Base-by-base conservation (phyloP, 2,113 vertebrate genomes). In the Phyllostomus hastatus region DNA sequence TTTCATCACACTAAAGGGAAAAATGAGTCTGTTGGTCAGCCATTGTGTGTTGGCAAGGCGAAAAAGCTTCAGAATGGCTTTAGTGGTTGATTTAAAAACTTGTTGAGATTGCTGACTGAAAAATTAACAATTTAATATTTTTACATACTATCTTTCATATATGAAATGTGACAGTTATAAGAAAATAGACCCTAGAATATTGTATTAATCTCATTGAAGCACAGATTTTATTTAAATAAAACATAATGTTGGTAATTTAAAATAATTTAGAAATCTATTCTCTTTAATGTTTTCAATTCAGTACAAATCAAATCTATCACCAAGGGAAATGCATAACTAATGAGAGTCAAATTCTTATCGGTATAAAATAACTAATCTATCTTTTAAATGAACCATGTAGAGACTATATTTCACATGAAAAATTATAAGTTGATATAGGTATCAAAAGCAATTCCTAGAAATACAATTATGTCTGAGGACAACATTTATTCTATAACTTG, bases 311-410 rank as follows among this genome's bases (percentile, higher is more conserved):
- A 93, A 95, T 52, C 57, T 88, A 88, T 90, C 75, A 89, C 35
- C 73, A 92, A 85, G 59, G 54, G 85, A 90, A 90, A 95, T 20
- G 5, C 2, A 12, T 70, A 88, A 81, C 38, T 85, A 96, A 90
- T 70, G 48, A 88, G 4, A 89, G 43, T 7, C 57, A 80, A 94
- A 92, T 88, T 43, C 43, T 82, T 81, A 82, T 64, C 41, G 88
- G 84, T 33, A 86, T 46, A 33, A 85, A 96, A 83, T n/a, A 95
- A 90, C 22, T 73, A 88, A 83, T 92, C 46, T 96, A 22, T 64
- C 54, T 95, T 94, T 91, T 91, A 92, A 96, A 70, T 94, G 93
- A 94, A 12, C 26, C 88, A 97, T 46, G 87, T 19, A 84, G 88
- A 90, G 4, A 91, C 26, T 64, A 64, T n/a, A 94, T 35, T 95